Evolutionary conservation across 2,113 vertebrate species (phyloP), one percentile per base, ranked within the genome.

Genomic region (Recurvirostra avosetta): DNA sequence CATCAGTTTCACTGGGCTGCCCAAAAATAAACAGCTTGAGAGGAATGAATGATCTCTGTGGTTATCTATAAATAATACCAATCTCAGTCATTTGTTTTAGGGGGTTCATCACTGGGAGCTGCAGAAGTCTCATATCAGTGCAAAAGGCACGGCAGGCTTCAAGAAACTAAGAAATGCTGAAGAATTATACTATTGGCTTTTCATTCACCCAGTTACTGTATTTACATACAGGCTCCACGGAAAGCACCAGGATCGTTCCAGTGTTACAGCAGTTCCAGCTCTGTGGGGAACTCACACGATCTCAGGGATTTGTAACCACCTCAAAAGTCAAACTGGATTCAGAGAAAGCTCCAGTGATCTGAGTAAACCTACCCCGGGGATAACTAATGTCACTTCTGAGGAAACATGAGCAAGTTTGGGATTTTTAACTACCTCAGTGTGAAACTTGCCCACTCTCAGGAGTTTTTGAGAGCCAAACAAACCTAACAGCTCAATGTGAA

Each of bases 11-110:
- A 96, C 88, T 86, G 97, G 94, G 74, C 97, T 97, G 96, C 90
- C 89, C 93, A 93, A 96, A 98, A 98, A 95, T 95, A 96, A 86
- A 92, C 95, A 97, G 96, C 87, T 97, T 92, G 92, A 95, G 93
- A 94, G 70, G 89, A 90, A 94, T 85, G 78, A 97, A 92, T 90
- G 91, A 96, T 95, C 80, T 92, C 76, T 55, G 34, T 85, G 85
- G 81, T 91, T 91, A 93, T 93, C 94, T 95, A 96, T 92, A 96
- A 97, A 96, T 97, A 97, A 94, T 82, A 94, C 87, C 95, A 96
- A 97, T 96, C 93, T 90, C 91, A 73, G 76, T 41, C 85, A 91
- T 94, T 96, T 97, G 93, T 97, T 96, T 95, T 63, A 94, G 74
- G 12, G 41, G n/a, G 82, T 50, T 94, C 89, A 88, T 92, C 87